Evolutionary conservation across 2,797 vertebrate genomes (phyloP), one percentile per base, ranked within the genome.

Genomic region (Oreochromis mossambicus): DNA sequence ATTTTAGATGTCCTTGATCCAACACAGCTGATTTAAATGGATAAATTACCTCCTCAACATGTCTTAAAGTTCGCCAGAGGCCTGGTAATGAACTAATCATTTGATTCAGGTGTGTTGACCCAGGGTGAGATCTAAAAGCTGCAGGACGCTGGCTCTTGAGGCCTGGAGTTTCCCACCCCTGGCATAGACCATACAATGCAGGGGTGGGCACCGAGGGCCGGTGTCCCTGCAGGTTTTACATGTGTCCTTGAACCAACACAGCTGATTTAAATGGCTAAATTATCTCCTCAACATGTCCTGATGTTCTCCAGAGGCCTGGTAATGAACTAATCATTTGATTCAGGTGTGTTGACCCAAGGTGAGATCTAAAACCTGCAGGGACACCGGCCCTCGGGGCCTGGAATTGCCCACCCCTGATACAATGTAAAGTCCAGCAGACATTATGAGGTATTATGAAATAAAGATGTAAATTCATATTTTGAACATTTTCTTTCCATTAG

Each of bases 351-450:
- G 34, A 8, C 2, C 29, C 5, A 34, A 3, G 8, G 29, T 32
- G 29, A 58, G 1, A 19, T 58, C 29, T 58, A 19, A 58, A 58
- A 0, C 8, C 56, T 34, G 29, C 29, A 61, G n/a, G 15, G 2
- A 32, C 5, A 19, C 56, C 0, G 29, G 56, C 2, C 0, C 29
- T 58, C 0, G 3, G 32, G 15, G 26, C 8, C 15, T 58, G 29
- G 55, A 17, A 15, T 58, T 58, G 4, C 26, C 26, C 15, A 32
- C 55, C 15, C 26, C 15, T 58, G 56, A 41, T 46, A 46, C 13
- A 46, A 17, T 46, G 3, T 38, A 52, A 54, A 70, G 41, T 70
- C 41, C 38, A 70, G 8, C 21, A 11, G 66, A 46, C 66, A 70
- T 56, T 52, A 54, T 4, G 8, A 5, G 36, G 2, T 66, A 38